Evolutionary conservation across 2,113 vertebrate species (phyloP).

Genomic region (Porphyrio hochstetteri): DNA sequence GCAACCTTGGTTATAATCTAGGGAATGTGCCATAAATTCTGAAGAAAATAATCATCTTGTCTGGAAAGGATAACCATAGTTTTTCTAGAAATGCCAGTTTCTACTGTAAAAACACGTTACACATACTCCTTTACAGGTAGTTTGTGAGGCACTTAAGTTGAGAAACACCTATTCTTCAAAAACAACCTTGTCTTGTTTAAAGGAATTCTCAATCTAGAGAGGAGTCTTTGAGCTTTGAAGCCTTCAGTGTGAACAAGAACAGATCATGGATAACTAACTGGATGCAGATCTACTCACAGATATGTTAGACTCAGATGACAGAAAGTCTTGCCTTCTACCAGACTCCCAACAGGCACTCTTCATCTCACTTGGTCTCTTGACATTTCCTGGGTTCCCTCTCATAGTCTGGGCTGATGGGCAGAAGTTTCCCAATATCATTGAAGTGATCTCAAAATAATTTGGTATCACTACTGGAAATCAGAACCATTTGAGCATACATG

Average conservation of each 20-base stretch:
- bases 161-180: neutral
- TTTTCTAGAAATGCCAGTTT: neutral
- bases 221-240: neutral
- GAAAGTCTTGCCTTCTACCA: neutral
- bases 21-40: neutral
- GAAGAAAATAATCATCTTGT: neutral
- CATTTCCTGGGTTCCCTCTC: neutral
- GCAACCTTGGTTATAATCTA: neutral
- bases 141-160: neutral
- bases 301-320: rapidly evolving
- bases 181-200: rapidly evolving
- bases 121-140: neutral
- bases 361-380: neutral
- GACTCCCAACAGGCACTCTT: neutral
- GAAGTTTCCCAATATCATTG: neutral
- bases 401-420: neutral
- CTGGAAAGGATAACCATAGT: neutral
- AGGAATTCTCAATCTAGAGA: neutral
- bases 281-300: neutral
- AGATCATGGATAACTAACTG: neutral
- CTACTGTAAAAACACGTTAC: neutral
- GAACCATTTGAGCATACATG: neutral
- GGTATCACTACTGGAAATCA: neutral
- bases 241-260: neutral
- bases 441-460: neutral